These are phyloP conservation scores for Hydrophis major DNA, from an alignment of 2,797 vertebrate species.

Conservation along the genomic window DNA sequence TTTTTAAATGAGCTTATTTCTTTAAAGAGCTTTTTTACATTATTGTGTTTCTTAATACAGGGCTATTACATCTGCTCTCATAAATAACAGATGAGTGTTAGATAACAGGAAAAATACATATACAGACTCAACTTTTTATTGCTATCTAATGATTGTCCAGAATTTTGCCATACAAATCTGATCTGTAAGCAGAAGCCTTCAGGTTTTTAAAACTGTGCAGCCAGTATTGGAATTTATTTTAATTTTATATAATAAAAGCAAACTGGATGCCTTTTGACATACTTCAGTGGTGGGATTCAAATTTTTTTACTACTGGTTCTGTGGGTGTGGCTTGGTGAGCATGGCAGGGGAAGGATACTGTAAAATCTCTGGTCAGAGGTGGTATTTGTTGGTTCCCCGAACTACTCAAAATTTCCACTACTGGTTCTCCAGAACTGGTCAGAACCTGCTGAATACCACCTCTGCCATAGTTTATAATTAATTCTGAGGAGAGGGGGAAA, in stretches of 20 bases:
- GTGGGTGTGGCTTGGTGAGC: too few species aligned
- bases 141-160: not conserved
- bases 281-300: too few species aligned
- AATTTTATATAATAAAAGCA: constrained; percentile 28
- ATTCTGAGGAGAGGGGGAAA: not conserved
- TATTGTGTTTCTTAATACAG: constrained; percentile 68
- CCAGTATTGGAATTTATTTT: constrained; percentile 43
- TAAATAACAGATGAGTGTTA: not conserved
- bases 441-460: too few species aligned
- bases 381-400: too few species aligned
- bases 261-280: not conserved
- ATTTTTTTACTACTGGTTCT: too few species aligned
- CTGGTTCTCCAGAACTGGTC: too few species aligned
- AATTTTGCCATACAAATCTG: not conserved
- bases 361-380: too few species aligned
- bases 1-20: constrained; percentile 22
- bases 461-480: not conserved
- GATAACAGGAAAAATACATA: not conserved
- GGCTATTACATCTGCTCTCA: constrained; percentile 25
- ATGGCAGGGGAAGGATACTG: too few species aligned
- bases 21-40: constrained; percentile 51
- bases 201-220: constrained; percentile 30
- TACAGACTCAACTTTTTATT: not conserved
- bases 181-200: not conserved
- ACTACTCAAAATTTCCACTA: too few species aligned